A percentile compares a stretch with the other conserved stretches of the same genome.
phyloP scores from a whole-genome alignment of 2,888 invertebrate genomes.

The Monopis laevigella region DNA sequence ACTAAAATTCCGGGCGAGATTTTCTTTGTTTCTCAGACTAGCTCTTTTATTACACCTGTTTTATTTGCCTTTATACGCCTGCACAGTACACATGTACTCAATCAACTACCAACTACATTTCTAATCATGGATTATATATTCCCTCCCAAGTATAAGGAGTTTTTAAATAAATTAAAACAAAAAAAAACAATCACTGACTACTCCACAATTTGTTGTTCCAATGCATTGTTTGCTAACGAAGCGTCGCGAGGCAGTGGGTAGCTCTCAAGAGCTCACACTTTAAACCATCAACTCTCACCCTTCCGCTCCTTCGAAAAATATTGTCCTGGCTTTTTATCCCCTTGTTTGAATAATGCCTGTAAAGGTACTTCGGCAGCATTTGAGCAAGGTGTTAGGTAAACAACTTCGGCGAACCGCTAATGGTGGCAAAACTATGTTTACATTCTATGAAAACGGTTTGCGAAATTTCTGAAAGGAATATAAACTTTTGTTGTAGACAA shows the following conservation, averaged over 20 bases:
- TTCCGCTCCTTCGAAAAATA: constrained; percentile 61
- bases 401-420: constrained; percentile 54
- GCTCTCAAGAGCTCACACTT: constrained; percentile 57
- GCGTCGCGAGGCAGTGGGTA: constrained; percentile 30
- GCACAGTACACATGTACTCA: no score
- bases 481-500: constrained; percentile 27
- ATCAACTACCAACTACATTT: no score
- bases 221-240: constrained; percentile 63
- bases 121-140: no score
- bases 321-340: constrained; percentile 64
- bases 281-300: constrained; percentile 54
- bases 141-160: no score
- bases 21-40: no score
- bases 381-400: constrained; percentile 59
- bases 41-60: no score
- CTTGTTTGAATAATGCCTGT: constrained; percentile 66
- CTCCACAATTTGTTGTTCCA: constrained; percentile 15
- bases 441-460: constrained; percentile 54
- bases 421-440: constrained; percentile 47
- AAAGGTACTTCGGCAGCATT: constrained; percentile 58
- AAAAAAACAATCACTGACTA: no score
- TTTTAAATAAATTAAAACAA: no score
- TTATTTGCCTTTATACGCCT: no score
- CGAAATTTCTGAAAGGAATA: constrained; percentile 48
- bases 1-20: no score